These are phyloP conservation scores for Nymphalis urticae DNA, from an alignment of 2,888 invertebrate species.

Conservation along the genomic window DNA sequence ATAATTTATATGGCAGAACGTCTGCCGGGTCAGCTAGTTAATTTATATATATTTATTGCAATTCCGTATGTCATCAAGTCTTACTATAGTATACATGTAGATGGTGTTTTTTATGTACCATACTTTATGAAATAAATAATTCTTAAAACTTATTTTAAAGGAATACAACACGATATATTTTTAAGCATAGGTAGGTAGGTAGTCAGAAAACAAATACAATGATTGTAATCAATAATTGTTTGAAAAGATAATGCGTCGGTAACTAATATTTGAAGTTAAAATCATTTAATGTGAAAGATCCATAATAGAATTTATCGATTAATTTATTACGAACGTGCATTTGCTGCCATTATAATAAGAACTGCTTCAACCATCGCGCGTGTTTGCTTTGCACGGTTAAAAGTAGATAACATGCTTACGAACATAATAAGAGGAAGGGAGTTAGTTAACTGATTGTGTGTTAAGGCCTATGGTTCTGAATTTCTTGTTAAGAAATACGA, in stretches of 20 bases:
- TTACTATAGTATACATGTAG: too few species aligned
- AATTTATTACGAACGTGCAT: slow-evolving; percentile 9
- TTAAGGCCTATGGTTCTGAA: slow-evolving; percentile 18
- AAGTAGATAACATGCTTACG: slow-evolving; percentile 17
- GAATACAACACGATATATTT: not conserved
- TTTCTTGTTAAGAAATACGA: slow-evolving; percentile 23
- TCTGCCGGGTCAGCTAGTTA: too few species aligned
- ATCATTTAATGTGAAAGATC: too few species aligned
- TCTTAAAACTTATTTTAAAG: not conserved
- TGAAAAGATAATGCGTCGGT: too few species aligned
- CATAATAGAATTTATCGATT: not conserved
- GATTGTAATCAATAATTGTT: too few species aligned
- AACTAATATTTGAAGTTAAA: too few species aligned
- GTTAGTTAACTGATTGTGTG: slow-evolving; percentile 10
- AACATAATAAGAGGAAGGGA: slow-evolving; percentile 22
- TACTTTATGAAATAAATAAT: too few species aligned
- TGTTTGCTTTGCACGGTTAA: slow-evolving; percentile 1
- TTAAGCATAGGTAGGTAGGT: not conserved
- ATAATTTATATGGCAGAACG: too few species aligned
- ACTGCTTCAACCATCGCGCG: slow-evolving; percentile 20
- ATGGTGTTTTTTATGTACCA: too few species aligned
- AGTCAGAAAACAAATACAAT: too few species aligned
- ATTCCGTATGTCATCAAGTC: too few species aligned
- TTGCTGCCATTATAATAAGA: slow-evolving; percentile 22
- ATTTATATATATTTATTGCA: not conserved